A percentile compares a stretch with the other conserved stretches of the same genome.
These are phyloP conservation scores for Scaptomyza montana DNA, from an alignment of 1,140 invertebrate genomes.

Conservation along the genomic window DNA sequence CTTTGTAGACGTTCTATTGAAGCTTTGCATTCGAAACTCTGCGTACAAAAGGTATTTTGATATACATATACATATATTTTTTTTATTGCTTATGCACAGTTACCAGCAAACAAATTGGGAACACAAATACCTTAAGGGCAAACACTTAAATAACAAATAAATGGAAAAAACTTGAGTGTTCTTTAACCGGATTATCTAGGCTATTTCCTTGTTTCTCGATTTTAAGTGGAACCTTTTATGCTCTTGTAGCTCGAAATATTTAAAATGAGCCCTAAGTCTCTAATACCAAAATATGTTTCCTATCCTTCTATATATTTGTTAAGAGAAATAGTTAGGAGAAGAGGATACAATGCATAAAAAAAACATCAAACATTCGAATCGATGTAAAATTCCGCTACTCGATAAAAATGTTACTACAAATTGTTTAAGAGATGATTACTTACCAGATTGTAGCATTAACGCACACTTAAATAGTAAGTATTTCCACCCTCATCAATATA, in stretches of 20 bases:
- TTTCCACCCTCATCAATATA: not conserved
- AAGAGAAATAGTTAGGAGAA: too few species aligned
- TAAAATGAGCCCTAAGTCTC: too few species aligned
- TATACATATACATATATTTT: not conserved
- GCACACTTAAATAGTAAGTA: not conserved
- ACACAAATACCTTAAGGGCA: too few species aligned
- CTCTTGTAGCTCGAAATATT: too few species aligned
- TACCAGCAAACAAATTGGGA: not conserved
- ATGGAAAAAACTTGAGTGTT: too few species aligned
- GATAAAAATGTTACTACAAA: not conserved
- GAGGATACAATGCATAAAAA: not conserved
- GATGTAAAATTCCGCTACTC: not conserved
- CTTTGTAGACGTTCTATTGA: not conserved
- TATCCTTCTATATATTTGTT: too few species aligned
- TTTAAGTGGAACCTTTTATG: too few species aligned
- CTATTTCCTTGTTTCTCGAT: too few species aligned
- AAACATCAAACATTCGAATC: not conserved
- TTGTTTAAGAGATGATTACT: not conserved
- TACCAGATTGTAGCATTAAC: slow-evolving; percentile 5
- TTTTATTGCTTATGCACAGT: not conserved
- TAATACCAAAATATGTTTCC: too few species aligned
- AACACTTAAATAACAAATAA: too few species aligned
- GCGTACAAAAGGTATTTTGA: not conserved
- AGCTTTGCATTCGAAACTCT: not conserved
- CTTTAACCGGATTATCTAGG: too few species aligned